Percentiles rank a stretch among this genome's conserved stretches.
phyloP scores from a whole-genome alignment of 2,113 vertebrate genomes.

The Cepphus grylle region DNA sequence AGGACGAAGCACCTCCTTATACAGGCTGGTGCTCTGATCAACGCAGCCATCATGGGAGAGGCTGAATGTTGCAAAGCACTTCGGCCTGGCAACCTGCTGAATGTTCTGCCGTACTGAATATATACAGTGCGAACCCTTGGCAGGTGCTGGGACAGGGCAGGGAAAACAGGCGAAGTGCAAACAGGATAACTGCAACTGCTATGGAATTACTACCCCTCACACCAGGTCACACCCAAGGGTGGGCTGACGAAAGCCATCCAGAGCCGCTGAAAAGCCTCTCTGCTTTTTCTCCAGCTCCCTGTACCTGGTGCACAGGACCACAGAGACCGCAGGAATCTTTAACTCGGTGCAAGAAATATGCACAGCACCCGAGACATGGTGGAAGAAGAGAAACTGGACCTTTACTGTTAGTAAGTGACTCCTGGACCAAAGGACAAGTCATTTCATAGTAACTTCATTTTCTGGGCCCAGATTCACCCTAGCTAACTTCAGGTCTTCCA shows the following conservation, averaged over 20 bases:
- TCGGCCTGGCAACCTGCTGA: not conserved
- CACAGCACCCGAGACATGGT: not conserved
- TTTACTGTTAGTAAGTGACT: not conserved
- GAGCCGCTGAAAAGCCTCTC: not conserved
- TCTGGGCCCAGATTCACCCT: not conserved
- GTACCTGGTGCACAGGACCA: not conserved
- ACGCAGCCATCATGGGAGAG: not conserved
- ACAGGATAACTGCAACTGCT: not conserved
- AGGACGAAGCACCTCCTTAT: not conserved
- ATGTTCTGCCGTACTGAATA: not conserved
- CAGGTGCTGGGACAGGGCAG: not conserved
- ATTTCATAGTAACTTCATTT: not conserved
- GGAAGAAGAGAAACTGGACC: not conserved
- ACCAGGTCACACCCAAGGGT: not conserved
- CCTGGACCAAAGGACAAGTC: not conserved
- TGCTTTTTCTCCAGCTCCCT: not conserved
- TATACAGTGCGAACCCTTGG: not conserved
- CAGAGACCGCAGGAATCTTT: not conserved
- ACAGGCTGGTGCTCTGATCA: not conserved
- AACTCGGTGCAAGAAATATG: not conserved
- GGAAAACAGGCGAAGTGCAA: not conserved
- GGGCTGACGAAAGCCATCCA: not conserved
- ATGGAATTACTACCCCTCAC: fast-evolving
- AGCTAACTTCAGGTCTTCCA: not conserved
- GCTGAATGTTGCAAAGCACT: not conserved